phyloP scores from a whole-genome alignment of 2,797 vertebrate species.

The Leptatherina wallacei region DNA sequence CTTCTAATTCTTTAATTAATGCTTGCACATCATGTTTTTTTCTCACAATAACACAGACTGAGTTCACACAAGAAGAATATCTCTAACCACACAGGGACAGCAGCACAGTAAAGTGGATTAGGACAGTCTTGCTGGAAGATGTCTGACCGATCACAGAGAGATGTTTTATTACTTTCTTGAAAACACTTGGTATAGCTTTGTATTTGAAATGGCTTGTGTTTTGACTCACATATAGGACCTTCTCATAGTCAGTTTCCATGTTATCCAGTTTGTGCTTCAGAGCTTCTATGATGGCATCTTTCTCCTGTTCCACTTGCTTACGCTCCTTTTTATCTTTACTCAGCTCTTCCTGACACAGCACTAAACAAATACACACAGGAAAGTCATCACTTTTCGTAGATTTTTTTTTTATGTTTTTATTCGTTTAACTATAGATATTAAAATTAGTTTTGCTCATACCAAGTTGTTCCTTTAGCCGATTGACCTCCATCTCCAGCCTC shows the following conservation, averaged over 20 bases:
- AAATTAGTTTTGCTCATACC: slow-evolving; percentile 58
- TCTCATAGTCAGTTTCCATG: slow-evolving; percentile 83
- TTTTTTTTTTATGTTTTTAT: slow-evolving; percentile 22
- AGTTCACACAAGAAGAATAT: slow-evolving; percentile 4
- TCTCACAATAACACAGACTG: background rate
- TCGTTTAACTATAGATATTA: background rate
- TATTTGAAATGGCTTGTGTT: background rate
- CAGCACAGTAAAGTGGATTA: background rate
- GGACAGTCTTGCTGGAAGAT: slow-evolving; percentile 2
- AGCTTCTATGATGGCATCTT: slow-evolving; percentile 72
- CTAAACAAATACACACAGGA: slow-evolving; percentile 56
- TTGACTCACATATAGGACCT: slow-evolving; percentile 77
- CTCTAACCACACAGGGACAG: slow-evolving; percentile 5
- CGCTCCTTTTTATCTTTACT: slow-evolving; percentile 52
- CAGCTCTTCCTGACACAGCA: slow-evolving; percentile 67
- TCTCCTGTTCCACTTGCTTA: slow-evolving; percentile 64
- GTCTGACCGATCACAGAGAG: slow-evolving; percentile 3
- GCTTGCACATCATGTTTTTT: background rate
- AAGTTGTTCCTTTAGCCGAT: slow-evolving; percentile 70
- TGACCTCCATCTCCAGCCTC: slow-evolving; percentile 73
- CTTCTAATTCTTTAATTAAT: background rate
- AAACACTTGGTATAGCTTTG: background rate
- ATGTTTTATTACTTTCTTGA: background rate
- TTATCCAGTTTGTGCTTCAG: slow-evolving; percentile 74
- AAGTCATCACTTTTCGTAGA: slow-evolving; percentile 14